Base-by-base conservation (phyloP, 2,888 invertebrate genomes). In the Phaonia tiefii region DNA sequence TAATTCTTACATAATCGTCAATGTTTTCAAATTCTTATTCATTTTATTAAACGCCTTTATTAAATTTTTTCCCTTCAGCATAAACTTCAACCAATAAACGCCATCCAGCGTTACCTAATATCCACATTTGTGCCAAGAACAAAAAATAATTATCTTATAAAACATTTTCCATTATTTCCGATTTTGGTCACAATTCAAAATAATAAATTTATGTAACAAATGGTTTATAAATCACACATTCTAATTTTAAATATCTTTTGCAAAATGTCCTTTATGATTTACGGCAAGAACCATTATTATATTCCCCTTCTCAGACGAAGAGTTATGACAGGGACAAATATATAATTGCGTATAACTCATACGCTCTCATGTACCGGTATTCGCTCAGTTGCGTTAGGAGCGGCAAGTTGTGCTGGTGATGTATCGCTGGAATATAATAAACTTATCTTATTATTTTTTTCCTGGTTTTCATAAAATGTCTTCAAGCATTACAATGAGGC, bases 231-330 rank as follows among this genome's bases (percentile, higher is more conserved):
- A 60, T 60, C 60, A 60, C 37, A 60, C 15, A 60, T 39, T 26
- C 31, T 4, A 58, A 39, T 60, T 60, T 15, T 60, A 39, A 60
- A 60, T 60, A 60, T 39, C 60, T 60, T n/a, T 58, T 58, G 58
- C 13, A 39, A 60, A 58, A 60, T 60, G 60, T 60, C 60, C 11
- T 26, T 60, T 60, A 11, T 51, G 51, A 51, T 51, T 51, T 51
- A 51, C 11, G 17, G 22, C 51, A 20, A 51, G 51, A 22, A 22
- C 51, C 5, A 17, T 31, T 31, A 31, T 31, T 31, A 31, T 15
- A 17, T 49, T 49, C 17, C 17, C 15, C 15, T n/a, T 51, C 15
- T 51, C 51, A 20, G 51, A 8, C 51, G 31, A 31, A 31, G 31
- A 31, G 31, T 31, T 31, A 22, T 51, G 10, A 8, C 17, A 15